Evolutionary conservation across 2,888 invertebrate species (phyloP).

Genomic region (Callyntrura sp.): DNA sequence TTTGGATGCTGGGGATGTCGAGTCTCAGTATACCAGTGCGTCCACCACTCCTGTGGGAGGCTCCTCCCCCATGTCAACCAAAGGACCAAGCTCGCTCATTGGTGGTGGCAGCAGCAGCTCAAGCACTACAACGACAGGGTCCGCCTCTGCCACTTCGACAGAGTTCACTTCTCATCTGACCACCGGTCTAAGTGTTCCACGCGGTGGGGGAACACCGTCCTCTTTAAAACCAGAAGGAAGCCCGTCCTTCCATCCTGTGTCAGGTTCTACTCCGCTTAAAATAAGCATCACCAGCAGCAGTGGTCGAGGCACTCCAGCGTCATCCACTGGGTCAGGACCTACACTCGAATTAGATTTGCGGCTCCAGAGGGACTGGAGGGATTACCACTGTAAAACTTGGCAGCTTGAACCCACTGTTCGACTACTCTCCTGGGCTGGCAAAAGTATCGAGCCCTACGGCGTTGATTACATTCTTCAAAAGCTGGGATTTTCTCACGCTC

Average conservation of each 20-base stretch:
- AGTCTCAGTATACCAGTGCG: conserved; percentile 31
- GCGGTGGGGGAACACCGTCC: background rate
- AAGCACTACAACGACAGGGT: conserved; percentile 30
- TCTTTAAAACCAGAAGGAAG: conserved; percentile 19
- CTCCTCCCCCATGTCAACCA: conserved; percentile 6
- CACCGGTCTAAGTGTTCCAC: background rate
- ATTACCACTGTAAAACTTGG: conserved; percentile 98
- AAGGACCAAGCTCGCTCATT: background rate
- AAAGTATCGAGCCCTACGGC: conserved; percentile 98
- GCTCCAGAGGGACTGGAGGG: conserved; percentile 94
- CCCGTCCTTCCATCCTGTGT: conserved; percentile 10
- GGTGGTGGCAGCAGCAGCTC: background rate
- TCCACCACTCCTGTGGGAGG: conserved; percentile 31
- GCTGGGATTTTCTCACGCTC: conserved; percentile 98
- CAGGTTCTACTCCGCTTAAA: conserved; percentile 31
- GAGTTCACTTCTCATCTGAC: background rate
- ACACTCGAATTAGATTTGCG: conserved; percentile 86
- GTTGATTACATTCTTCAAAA: conserved; percentile 99
- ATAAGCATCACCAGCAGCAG: conserved; percentile 11
- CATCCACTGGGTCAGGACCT: background rate
- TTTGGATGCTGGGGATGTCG: conserved; percentile 61
- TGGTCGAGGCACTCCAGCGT: background rate
- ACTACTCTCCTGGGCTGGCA: conserved; percentile 91
- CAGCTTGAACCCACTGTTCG: conserved; percentile 97
- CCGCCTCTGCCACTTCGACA: conserved; percentile 66